phyloP scores from a whole-genome alignment of 2,888 invertebrate genomes.

The Coleophora deauratella region DNA sequence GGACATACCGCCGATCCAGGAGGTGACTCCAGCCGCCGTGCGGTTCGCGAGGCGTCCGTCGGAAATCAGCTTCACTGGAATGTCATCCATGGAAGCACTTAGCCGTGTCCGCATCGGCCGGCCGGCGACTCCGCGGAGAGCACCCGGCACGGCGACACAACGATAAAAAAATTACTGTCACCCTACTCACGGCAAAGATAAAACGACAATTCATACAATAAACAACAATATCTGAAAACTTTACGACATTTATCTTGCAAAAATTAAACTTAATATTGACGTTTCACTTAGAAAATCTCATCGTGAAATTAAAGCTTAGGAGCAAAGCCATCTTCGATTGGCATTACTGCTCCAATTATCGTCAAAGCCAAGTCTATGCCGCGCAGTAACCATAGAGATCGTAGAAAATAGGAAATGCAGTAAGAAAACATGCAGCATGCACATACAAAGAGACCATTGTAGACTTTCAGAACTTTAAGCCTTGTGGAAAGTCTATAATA shows the following conservation, averaged over 20 bases:
- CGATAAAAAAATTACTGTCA: conserved; percentile 37
- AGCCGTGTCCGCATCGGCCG: conserved; percentile 50
- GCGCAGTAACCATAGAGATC: conserved; percentile 75
- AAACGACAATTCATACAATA: conserved; percentile 44
- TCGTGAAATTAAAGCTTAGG: conserved; percentile 26
- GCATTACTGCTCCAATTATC: conserved; percentile 58
- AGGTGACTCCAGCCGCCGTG: conserved; percentile 55
- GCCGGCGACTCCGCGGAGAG: conserved; percentile 59
- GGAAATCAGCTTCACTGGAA: conserved; percentile 73
- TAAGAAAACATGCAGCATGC: conserved; percentile 67
- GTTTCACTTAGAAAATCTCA: conserved; percentile 19
- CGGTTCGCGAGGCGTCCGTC: conserved; percentile 62
- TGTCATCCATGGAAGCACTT: conserved; percentile 69
- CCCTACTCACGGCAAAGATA: conserved; percentile 45
- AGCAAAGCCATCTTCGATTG: conserved; percentile 58
- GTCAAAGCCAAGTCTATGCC: conserved; percentile 70
- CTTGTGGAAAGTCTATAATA: conserved; percentile 42
- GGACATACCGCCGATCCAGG: conserved; percentile 72
- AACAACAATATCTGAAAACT: conserved; percentile 56
- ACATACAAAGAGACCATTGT: conserved; percentile 37
- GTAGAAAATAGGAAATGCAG: conserved; percentile 68
- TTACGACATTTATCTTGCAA: conserved; percentile 62
- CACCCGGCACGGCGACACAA: conserved; percentile 38
- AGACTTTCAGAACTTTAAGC: conserved; percentile 33
- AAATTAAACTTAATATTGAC: conserved; percentile 27